Base-by-base conservation (phyloP, 30 jellyfish, hydroid and myxozoan genomes). In the Mastigias papua region DNA sequence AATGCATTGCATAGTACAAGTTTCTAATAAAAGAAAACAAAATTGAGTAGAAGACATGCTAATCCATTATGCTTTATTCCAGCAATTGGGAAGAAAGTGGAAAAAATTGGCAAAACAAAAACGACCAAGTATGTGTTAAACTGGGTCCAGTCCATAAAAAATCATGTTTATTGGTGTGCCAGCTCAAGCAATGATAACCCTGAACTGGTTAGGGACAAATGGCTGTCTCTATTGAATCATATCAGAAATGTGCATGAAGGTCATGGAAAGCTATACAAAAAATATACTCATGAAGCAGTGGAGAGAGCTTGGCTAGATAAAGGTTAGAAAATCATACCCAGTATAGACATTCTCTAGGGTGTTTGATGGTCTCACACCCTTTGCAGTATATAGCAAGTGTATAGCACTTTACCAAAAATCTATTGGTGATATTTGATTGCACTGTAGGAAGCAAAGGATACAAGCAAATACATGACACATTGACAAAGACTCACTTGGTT, bases 121-220 rank as follows among this genome's bases (percentile, higher is more conserved):
- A 64, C 31, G 67, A 62, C 90, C 19, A 32, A 33, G 50, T 81
- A 61, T 50, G 73, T 80, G 25, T 30, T 29, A 9, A 26, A 63
- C 10, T 80, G 90, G 90, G 82, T 80, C 29, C 73, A 42, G 26
- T 19, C 74, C 34, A 80, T 62, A 33, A 63, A 80, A 80, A 80
- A 63, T 62, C 90, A 65, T 80, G 69, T 80, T n/a, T 46, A 80
- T 66, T 80, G 90, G 90, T 80, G 90, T 48, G 90, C 90, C 23
- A 26, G 73, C 5, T 29, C 90, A 16, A 80, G 90, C 71, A 65
- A 66, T 61, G 90, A 46, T 46, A 34, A 68, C 65, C 78, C 35
- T 13, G 71, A 32, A 64, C 81, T 80, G 1, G 29, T 80, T 58
- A 66, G 65, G 64, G 90, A 80, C 27, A 80, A 80, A 31, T 80